Percentiles rank a stretch among this genome's conserved stretches.
phyloP scores from a whole-genome alignment of 2,888 invertebrate species.

The Lymantria monacha region DNA sequence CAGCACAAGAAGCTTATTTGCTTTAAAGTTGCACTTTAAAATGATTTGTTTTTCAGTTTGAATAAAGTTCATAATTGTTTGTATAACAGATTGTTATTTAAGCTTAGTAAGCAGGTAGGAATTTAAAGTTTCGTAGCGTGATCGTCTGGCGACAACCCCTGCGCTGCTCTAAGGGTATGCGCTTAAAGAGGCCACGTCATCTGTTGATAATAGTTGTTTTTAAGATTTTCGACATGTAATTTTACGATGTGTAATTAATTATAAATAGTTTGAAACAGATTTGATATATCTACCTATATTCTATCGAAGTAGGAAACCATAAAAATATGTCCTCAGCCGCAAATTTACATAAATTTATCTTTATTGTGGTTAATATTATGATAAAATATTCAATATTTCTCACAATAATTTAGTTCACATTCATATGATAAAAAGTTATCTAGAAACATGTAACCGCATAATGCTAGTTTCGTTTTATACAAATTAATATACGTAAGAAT shows the following conservation, averaged over 20 bases:
- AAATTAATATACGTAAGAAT: background rate
- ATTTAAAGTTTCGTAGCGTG: slow-evolving; percentile 71
- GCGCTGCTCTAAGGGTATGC: background rate
- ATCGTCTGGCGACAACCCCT: slow-evolving; percentile 79
- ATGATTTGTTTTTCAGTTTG: slow-evolving; percentile 27
- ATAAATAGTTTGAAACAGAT: background rate
- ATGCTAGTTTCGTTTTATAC: background rate
- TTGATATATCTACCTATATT: background rate
- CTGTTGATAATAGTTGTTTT: background rate
- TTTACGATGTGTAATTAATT: background rate
- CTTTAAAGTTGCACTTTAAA: slow-evolving; percentile 21
- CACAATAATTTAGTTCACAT: background rate
- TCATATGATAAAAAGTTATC: background rate
- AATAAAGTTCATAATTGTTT: slow-evolving; percentile 58
- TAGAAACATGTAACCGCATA: background rate
- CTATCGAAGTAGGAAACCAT: background rate
- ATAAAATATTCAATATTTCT: background rate
- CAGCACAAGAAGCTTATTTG: slow-evolving; percentile 50
- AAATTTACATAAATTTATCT: background rate
- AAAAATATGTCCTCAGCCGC: background rate
- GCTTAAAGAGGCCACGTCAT: background rate
- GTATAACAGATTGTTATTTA: slow-evolving; percentile 40
- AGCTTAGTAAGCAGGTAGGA: slow-evolving; percentile 63
- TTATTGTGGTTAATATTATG: background rate
- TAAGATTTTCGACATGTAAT: background rate